Percentiles rank a stretch among this genome's conserved stretches.
phyloP scores from a whole-genome alignment of 2,113 vertebrate species.

The Clarias gariepinus region DNA sequence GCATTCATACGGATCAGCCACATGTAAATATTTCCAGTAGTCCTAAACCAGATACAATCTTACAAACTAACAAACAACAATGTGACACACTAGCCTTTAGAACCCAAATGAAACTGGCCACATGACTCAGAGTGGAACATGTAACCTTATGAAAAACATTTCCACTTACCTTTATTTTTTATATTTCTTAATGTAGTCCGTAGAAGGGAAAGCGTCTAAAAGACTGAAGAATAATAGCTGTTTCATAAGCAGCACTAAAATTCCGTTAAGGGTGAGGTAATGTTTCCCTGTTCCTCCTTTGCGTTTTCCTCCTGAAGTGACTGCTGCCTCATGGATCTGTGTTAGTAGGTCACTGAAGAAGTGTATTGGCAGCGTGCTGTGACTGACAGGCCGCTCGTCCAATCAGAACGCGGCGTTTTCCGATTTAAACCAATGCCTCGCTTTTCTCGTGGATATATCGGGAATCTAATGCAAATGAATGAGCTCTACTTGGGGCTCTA shows the following conservation, averaged over 20 bases:
- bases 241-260: conserved; percentile 30
- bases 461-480: conserved; percentile 46
- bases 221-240: background rate
- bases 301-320: conserved; percentile 62
- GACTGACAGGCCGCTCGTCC: conserved; percentile 60
- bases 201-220: background rate
- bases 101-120: conserved; percentile 21
- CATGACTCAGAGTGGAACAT: background rate
- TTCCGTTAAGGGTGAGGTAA: conserved; percentile 43
- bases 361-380: conserved; percentile 64
- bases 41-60: background rate
- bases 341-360: conserved; percentile 91
- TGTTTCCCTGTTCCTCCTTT: conserved; percentile 50
- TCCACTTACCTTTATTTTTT: conserved; percentile 33
- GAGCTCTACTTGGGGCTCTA: conserved; percentile 44
- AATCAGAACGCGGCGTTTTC: conserved; percentile 60
- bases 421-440: conserved; percentile 61
- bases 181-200: background rate
- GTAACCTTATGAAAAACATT: background rate
- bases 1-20: background rate
- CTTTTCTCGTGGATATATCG: conserved; percentile 6
- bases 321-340: conserved; percentile 83
- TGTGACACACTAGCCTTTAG: background rate
- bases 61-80: background rate
- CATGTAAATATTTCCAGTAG: background rate